Base-by-base conservation (phyloP, 2,797 vertebrate species). In the Perdix hodgsoniae region DNA sequence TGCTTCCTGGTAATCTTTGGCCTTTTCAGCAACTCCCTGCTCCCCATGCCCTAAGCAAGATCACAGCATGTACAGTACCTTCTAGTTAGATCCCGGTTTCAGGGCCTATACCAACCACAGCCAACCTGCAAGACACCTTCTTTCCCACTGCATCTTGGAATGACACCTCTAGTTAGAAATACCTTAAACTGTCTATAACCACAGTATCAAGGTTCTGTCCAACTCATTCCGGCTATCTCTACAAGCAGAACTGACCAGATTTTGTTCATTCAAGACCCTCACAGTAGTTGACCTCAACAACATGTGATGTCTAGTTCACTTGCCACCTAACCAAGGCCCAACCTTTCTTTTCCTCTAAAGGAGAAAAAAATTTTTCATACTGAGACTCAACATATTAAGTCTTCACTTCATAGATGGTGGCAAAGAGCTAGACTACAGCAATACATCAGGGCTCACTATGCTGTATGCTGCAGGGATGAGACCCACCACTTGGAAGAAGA, bases 371-470 rank as follows among this genome's bases (percentile, higher is more conserved):
- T 9, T 11, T 27, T 70, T 54, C 9, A 4, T 64, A 49, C 35
- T 9, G 1, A 86, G 47, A 74, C 35, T 59, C 22, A 42, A 45
- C 14, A 26, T 12, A 7, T 42, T 35, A 42, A 72, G 45, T 6
- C 35, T 31, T 6, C 10, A 6, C 14, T 15, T 61, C 0, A 2
- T 0, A 77, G 31, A 23, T 29, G 31, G 27, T 40, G 35, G 54
- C 61, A 33, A 60, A 77, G 42, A 84, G 16, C 39, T 49, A 59
- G 35, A 26, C 86, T 26, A 14, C 76, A 39, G 80, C 91, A 86
- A 45, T 3, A 52, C 0, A 2, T 11, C 88, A 83, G 50, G 65
- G 80, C 63, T 31, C 2, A 2, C 35, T 0, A 0, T 7, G 22
- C 24, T 52, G 54, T 40, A 50, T 87, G 50, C 87, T 59, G 76